Percentiles rank a stretch among this genome's conserved stretches.
Conservation (phyloP, 2,113 vertebrate species). For the Chlorocebus sabaeus region DNA sequence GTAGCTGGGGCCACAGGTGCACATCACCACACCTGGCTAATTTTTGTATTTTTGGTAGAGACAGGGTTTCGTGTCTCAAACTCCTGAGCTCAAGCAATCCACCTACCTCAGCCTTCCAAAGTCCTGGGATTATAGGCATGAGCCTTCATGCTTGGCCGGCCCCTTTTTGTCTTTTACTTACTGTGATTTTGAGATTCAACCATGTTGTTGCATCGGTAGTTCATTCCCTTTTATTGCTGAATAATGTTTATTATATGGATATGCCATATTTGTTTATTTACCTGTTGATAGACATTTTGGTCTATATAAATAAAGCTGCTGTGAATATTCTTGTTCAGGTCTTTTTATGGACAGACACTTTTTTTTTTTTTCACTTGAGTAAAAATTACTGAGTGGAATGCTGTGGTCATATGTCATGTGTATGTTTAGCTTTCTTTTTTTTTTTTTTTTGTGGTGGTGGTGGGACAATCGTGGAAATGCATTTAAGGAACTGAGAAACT, state of each 20-base stretch:
- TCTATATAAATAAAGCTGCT: background rate
- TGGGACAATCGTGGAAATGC: no score
- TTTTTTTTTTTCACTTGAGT: background rate
- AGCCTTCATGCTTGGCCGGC: no score
- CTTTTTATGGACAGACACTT: background rate
- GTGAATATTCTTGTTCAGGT: background rate
- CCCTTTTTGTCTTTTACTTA: background rate
- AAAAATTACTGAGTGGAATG: background rate
- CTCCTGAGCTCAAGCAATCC: background rate
- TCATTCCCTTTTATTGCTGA: background rate
- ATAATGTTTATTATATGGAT: background rate
- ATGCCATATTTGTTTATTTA: background rate
- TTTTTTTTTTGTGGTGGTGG: no score
- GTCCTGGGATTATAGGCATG: background rate
- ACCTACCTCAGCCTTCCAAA: background rate
- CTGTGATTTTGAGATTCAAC: background rate
- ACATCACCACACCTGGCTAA: no score
- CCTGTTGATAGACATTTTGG: background rate
- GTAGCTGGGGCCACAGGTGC: no score
- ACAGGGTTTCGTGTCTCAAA: background rate
- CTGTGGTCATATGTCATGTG: background rate
- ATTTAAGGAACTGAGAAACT: background rate
- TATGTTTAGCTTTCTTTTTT: background rate
- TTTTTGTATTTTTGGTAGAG: no score
- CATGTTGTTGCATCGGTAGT: background rate